Conservation (phyloP, 2,113 vertebrate genomes). For the Hydropotes inermis region DNA sequence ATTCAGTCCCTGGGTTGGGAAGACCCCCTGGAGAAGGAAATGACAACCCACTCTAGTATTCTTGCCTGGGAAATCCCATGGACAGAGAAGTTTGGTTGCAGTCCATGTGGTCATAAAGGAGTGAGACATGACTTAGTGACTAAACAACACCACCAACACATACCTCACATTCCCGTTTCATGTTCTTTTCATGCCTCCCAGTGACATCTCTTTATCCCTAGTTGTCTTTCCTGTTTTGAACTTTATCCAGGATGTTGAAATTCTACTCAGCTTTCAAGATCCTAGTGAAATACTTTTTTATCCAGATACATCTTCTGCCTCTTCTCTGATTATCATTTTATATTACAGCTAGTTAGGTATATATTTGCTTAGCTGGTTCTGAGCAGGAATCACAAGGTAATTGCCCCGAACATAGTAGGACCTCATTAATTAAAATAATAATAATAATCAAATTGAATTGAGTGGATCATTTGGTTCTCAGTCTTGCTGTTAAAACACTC, state of each 20-base stretch:
- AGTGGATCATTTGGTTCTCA: conserved; percentile 18
- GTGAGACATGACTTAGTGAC: background rate
- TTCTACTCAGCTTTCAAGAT: background rate
- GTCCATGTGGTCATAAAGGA: background rate
- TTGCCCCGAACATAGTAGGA: background rate
- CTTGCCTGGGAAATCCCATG: background rate
- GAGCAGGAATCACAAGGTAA: background rate
- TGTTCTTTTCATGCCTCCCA: background rate
- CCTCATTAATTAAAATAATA: conserved; percentile 35
- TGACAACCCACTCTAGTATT: background rate
- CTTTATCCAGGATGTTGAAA: background rate
- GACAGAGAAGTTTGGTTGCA: background rate
- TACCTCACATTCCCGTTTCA: background rate
- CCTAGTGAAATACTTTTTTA: background rate
- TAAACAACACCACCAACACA: background rate
- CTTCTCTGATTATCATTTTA: background rate
- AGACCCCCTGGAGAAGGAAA: background rate
- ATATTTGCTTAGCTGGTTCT: background rate
- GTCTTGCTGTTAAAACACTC: background rate
- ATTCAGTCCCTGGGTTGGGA: background rate
- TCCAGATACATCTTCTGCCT: background rate
- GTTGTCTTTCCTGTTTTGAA: background rate
- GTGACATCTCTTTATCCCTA: background rate
- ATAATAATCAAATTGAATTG: background rate
- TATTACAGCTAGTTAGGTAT: background rate